A percentile compares a stretch with the other conserved stretches of the same genome.
phyloP scores from a whole-genome alignment of 1,140 invertebrate species.

The Watersipora subatra region DNA sequence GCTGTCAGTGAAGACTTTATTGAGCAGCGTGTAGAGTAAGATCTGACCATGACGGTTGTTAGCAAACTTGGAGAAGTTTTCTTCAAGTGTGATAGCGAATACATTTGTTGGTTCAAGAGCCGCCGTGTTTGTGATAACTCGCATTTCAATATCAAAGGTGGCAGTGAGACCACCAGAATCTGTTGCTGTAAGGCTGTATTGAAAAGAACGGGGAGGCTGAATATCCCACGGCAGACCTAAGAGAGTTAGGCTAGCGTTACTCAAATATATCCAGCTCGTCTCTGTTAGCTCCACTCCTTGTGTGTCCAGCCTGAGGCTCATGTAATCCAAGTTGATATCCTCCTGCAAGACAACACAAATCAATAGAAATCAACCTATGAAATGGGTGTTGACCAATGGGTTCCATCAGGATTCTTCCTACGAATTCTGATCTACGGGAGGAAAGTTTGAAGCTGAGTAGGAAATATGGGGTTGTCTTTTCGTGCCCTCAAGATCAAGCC shows the following conservation, averaged over 20 bases:
- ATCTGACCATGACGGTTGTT: background rate
- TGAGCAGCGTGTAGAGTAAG: background rate
- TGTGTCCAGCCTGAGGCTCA: background rate
- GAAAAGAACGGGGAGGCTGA: background rate
- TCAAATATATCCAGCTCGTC: background rate
- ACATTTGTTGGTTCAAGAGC: background rate
- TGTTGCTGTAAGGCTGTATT: background rate
- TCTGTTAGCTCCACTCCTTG: background rate
- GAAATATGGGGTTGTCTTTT: no score
- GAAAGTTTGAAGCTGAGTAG: no score
- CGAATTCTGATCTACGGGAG: no score
- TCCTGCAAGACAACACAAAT: no score
- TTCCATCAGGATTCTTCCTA: no score
- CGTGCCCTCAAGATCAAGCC: no score
- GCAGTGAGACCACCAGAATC: background rate
- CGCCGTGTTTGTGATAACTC: background rate
- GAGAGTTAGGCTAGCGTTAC: background rate
- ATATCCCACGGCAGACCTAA: background rate
- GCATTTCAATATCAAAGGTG: background rate
- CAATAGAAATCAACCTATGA: no score
- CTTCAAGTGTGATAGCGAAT: background rate
- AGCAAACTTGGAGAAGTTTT: background rate
- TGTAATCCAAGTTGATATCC: background rate
- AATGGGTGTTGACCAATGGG: no score
- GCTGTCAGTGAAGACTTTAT: background rate